Evolutionary conservation across 2,888 invertebrate genomes (phyloP), one percentile per base, ranked within the genome.

Genomic region (Carabus problematicus): DNA sequence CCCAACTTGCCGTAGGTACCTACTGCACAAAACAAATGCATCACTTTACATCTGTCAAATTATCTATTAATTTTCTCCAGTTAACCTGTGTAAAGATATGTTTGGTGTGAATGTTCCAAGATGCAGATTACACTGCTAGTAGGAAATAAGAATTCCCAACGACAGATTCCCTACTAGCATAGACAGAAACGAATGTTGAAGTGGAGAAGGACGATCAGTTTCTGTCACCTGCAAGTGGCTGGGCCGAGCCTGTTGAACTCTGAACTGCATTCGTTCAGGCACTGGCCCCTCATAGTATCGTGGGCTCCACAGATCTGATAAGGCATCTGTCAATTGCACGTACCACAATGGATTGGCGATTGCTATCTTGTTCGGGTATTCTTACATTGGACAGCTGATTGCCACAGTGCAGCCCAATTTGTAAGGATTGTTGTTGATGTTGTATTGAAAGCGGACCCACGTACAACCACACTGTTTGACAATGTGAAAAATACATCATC

Each of bases 261-360:
- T 52, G 52, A 52, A 52, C 52, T 52, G 52, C 52, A 52, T 52
- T 52, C 52, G 52, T 52, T 52, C 52, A 11, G 52, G 9, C 18
- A 12, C 18, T 6, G 19, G 19, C 16, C n/a, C 52, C 29, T 29
- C 29, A 29, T 1, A 14, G 18, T 41, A 49, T 39, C 19, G 56
- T 16, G 41, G 56, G 43, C 40, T 47, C 16, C 9, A 52, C 12
- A 8, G 18, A 56, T 64, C 64, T 54, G 45, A 64, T 64, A 64
- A 55, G 43, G 64, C 56, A 64, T 64, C 54, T 63, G 64, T 64
- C 64, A 64, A 45, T 64, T 64, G 56, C 64, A 64, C 29, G 64
- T 52, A 52, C n/a, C 55, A 64, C 64, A 64, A 64, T 64, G 55
- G 64, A 64, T 64, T 29, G 45, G 55, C 42, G 64, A 64, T 64